Conservation (phyloP, 1,140 invertebrate genomes). For the Andricus grossulariae region DNA sequence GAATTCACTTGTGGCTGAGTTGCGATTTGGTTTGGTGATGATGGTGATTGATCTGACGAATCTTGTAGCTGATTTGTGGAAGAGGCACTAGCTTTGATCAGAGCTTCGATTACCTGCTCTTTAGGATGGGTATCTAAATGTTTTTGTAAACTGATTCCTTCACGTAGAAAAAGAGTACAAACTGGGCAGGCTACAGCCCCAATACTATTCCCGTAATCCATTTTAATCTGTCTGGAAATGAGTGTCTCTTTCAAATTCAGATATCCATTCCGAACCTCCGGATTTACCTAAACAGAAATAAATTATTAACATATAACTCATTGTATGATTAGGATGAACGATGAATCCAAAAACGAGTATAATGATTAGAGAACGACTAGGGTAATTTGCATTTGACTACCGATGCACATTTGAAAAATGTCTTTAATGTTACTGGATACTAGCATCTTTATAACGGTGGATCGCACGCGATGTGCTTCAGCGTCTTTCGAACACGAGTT, state of each 20-base stretch:
- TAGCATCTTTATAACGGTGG: too few relatives aligned
- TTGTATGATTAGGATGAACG: too few relatives aligned
- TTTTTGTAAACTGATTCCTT: conserved; percentile 86
- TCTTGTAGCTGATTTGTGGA: conserved; percentile 32
- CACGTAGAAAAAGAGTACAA: conserved; percentile 87
- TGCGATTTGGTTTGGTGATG: conserved; percentile 34
- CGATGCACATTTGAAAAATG: too few relatives aligned
- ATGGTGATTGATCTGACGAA: conserved; percentile 33
- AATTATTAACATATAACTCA: not conserved
- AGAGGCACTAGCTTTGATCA: conserved; percentile 76
- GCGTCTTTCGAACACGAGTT: too few relatives aligned
- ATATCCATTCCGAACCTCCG: not conserved
- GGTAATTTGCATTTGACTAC: too few relatives aligned
- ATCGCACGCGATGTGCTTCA: too few relatives aligned
- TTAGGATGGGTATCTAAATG: conserved; percentile 90
- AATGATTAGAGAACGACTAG: too few relatives aligned
- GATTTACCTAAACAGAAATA: not conserved
- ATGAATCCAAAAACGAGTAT: too few relatives aligned
- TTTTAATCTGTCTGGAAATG: not conserved
- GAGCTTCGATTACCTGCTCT: conserved; percentile 89
- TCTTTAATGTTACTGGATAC: too few relatives aligned
- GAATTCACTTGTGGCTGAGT: not conserved
- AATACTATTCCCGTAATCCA: conserved; percentile 33
- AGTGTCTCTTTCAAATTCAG: not conserved
- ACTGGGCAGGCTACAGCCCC: conserved; percentile 82